Percentiles rank a stretch among this genome's conserved stretches.
phyloP scores from a whole-genome alignment of 2,113 vertebrate species.

The Anhinga rufa region DNA sequence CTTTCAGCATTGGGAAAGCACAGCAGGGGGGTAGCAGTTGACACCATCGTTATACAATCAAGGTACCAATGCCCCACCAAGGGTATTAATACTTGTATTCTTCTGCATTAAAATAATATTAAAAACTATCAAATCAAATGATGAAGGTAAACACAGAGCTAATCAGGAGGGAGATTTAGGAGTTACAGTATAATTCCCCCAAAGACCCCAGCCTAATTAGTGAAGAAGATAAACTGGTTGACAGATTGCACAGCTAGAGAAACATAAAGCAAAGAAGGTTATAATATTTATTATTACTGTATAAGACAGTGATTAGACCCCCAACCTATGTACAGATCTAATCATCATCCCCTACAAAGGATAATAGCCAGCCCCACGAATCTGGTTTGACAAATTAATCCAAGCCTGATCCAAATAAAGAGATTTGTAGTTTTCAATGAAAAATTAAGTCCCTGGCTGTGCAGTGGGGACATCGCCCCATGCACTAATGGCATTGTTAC shows the following conservation, averaged over 20 bases:
- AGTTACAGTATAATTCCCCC: slow-evolving; percentile 27
- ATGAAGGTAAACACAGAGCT: slow-evolving; percentile 38
- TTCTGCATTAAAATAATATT: not conserved
- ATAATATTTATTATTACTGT: slow-evolving; percentile 43
- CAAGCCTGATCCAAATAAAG: slow-evolving; percentile 53
- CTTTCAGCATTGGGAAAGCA: not conserved
- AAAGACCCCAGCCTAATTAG: slow-evolving; percentile 55
- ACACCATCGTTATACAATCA: not conserved
- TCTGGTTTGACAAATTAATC: slow-evolving; percentile 57
- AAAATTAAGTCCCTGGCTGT: slow-evolving; percentile 31
- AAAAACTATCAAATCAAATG: not conserved
- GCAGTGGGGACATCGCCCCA: not conserved
- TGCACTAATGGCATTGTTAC: not conserved
- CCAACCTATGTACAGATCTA: slow-evolving; percentile 50
- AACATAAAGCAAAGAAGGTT: slow-evolving; percentile 52
- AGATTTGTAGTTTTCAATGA: slow-evolving; percentile 42
- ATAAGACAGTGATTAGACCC: slow-evolving; percentile 52
- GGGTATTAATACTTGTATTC: not conserved
- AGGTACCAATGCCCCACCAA: not conserved
- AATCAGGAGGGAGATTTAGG: slow-evolving; percentile 51
- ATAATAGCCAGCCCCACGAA: not conserved
- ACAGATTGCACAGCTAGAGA: slow-evolving; percentile 54
- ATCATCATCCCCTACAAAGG: slow-evolving; percentile 43
- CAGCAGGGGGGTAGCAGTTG: not conserved
- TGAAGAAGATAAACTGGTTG: slow-evolving; percentile 55